Evolutionary conservation across 2,113 vertebrate species (phyloP).

Genomic region (Paratilapia polleni): DNA sequence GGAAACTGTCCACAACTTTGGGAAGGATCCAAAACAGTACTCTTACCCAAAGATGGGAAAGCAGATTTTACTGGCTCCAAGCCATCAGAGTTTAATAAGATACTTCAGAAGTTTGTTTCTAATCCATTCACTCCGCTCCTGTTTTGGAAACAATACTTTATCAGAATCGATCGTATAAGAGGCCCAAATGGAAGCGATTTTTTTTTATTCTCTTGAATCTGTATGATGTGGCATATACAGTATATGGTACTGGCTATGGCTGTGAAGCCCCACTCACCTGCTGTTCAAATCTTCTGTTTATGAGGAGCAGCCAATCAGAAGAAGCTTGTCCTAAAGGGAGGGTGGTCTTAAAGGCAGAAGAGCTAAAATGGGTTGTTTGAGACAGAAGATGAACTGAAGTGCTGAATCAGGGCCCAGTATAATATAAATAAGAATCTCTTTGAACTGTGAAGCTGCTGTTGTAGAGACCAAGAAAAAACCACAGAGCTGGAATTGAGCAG

Average conservation of each 20-base stretch:
- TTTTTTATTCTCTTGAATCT: not conserved
- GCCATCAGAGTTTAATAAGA: constrained; percentile 11
- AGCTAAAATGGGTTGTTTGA: not conserved
- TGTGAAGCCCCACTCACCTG: too few relatives aligned
- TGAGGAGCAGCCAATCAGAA: not conserved
- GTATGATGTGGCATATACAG: rapidly evolving
- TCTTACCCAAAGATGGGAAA: not conserved
- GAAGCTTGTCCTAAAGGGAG: not conserved
- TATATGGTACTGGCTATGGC: not conserved
- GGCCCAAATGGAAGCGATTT: not conserved
- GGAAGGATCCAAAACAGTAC: constrained; percentile 5
- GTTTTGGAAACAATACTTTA: not conserved
- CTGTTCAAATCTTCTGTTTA: not conserved
- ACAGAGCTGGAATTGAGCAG: not conserved
- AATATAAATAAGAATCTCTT: not conserved
- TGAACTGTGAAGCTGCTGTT: not conserved
- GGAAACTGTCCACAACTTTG: constrained; percentile 46
- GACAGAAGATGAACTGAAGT: not conserved
- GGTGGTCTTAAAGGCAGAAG: not conserved
- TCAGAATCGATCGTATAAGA: not conserved
- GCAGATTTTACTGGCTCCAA: not conserved
- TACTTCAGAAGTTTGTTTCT: not conserved
- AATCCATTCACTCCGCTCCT: not conserved
- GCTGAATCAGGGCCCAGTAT: not conserved
- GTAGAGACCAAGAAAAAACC: not conserved